Evolutionary conservation across 1,140 invertebrate genomes (phyloP).

Genomic region (Drosophila repletoides): DNA sequence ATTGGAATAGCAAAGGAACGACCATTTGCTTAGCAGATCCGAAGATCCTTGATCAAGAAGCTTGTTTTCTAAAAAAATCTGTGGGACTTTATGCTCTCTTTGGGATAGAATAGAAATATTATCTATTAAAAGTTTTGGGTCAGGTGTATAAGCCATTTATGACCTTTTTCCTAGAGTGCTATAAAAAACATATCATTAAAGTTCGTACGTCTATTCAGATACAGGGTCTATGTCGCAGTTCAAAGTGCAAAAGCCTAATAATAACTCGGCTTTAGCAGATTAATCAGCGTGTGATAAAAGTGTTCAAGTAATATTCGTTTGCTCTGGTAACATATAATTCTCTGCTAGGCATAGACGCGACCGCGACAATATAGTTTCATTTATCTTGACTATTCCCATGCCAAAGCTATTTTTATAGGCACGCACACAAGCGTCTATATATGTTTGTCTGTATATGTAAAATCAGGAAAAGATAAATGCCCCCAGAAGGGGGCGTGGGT

Average conservation of each 20-base stretch:
- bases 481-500: conserved; percentile 8
- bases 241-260: conserved; percentile 26
- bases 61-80: no score
- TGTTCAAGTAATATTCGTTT: no score
- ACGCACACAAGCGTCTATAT: not conserved
- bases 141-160: no score
- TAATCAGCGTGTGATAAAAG: conserved; percentile 12
- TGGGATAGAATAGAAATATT: no score
- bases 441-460: not conserved
- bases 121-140: no score
- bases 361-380: not conserved
- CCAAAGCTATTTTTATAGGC: conserved; percentile 31
- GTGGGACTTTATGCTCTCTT: no score
- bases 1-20: no score
- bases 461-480: conserved; percentile 12
- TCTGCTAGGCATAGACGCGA: not conserved
- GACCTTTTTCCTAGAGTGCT: no score
- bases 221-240: conserved; percentile 11
- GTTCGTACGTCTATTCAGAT: not conserved
- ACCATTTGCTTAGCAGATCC: no score
- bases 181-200: no score
- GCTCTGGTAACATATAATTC: not conserved
- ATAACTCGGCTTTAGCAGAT: not conserved
- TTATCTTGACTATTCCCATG: conserved; percentile 15
- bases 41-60: no score